Conservation (phyloP, 2,797 vertebrate genomes). For the Falco biarmicus region DNA sequence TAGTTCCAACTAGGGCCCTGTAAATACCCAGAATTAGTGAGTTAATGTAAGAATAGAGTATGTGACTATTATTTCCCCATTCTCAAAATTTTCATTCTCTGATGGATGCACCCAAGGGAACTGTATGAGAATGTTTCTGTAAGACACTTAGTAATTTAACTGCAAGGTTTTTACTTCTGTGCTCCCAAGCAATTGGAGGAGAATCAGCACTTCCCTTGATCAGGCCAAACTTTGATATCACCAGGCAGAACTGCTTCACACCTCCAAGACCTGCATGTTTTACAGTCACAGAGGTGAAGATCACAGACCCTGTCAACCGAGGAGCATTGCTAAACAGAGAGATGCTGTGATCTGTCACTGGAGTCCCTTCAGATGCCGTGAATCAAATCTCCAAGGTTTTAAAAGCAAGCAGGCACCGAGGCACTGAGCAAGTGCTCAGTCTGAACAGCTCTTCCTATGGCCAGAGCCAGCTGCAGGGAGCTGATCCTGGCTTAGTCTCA, state of each 20-base stretch:
- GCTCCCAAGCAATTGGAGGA: neutral
- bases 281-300: neutral
- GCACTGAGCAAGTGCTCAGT: fast-evolving
- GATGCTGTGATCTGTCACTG: neutral
- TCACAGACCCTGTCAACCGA: neutral
- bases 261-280: neutral
- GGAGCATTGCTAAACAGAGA: neutral
- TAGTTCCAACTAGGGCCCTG: neutral
- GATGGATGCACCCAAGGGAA: slow-evolving; percentile 35
- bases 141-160: slow-evolving; percentile 1
- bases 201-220: slow-evolving; percentile 14
- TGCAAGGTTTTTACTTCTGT: neutral
- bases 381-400: neutral
- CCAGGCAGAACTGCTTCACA: neutral
- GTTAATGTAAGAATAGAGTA: neutral
- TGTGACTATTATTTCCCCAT: neutral
- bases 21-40: neutral
- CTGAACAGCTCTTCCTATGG: neutral
- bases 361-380: neutral
- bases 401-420: neutral
- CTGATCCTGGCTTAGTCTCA: neutral
- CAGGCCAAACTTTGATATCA: neutral
- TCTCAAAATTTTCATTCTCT: neutral
- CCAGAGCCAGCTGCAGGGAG: no score
- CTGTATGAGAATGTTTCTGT: neutral